These are phyloP conservation scores for Talpa occidentalis DNA, from an alignment of 2,113 vertebrate genomes.

Conservation along the genomic window DNA sequence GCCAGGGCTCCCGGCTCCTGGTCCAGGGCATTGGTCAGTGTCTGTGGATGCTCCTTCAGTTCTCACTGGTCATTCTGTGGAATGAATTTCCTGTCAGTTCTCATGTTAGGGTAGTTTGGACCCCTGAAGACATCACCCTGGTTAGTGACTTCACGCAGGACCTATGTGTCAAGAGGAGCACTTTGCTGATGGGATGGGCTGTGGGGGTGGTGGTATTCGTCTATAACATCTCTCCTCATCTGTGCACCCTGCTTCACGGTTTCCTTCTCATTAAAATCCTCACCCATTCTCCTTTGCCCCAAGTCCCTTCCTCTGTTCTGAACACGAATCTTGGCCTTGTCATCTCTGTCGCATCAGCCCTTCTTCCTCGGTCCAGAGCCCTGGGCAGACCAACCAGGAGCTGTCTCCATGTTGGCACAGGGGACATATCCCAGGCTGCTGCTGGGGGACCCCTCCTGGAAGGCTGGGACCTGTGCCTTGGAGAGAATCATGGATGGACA, in stretches of 20 bases:
- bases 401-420: background rate
- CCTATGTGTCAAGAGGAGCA: background rate
- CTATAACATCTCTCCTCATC: background rate
- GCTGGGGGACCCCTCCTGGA: background rate
- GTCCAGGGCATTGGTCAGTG: background rate
- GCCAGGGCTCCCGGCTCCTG: background rate
- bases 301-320: background rate
- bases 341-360: background rate
- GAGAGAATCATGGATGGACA: background rate
- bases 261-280: background rate
- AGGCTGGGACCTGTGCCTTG: background rate
- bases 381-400: background rate
- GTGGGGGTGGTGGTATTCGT: background rate
- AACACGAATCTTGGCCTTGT: background rate
- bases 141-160: background rate
- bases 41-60: background rate
- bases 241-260: background rate
- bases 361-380: background rate
- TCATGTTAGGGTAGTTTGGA: background rate
- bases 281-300: background rate
- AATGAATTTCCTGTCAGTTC: background rate
- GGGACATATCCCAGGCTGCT: background rate
- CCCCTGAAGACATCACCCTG: background rate
- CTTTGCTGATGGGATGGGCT: background rate
- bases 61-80: background rate